Evolutionary conservation across 2,888 invertebrate species (phyloP).

Genomic region (Barypeithes pellucidus): DNA sequence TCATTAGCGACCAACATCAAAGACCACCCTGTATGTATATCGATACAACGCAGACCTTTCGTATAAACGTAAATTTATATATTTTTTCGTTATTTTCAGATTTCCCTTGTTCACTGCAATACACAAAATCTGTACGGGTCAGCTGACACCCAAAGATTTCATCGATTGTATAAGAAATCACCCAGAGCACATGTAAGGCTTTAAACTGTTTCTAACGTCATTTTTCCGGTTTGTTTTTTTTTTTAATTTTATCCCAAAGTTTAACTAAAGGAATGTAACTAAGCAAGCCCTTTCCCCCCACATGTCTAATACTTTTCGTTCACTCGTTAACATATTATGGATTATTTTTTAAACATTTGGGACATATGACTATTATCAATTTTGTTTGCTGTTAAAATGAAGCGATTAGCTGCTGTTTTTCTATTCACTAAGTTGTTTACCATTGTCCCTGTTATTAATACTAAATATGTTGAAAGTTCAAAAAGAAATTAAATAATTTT

Average conservation of each 20-base stretch:
- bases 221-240: conserved; percentile 57
- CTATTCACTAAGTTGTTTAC: conserved; percentile 1
- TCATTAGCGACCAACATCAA: too few relatives aligned
- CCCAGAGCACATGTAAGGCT: conserved; percentile 96
- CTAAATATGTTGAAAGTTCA: neutral
- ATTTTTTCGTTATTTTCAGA: conserved; percentile 72
- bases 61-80: neutral
- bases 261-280: conserved; percentile 6
- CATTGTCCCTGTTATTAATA: neutral
- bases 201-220: conserved; percentile 22
- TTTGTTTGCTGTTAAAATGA: conserved; percentile 1
- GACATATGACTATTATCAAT: conserved; percentile 2
- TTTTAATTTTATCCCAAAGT: conserved; percentile 20
- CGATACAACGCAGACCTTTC: too few relatives aligned
- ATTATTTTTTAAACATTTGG: neutral
- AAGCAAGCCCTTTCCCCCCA: neutral
- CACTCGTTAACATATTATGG: neutral
- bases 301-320: conserved; percentile 7
- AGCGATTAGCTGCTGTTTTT: neutral
- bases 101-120: conserved; percentile 98
- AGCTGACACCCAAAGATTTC: conserved; percentile 84
- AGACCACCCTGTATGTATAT: too few relatives aligned
- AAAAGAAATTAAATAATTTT: neutral
- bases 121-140: conserved; percentile 92
- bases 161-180: conserved; percentile 95